These are phyloP conservation scores for Tautogolabrus adspersus DNA, from an alignment of 2,113 vertebrate species.

Conservation along the genomic window DNA sequence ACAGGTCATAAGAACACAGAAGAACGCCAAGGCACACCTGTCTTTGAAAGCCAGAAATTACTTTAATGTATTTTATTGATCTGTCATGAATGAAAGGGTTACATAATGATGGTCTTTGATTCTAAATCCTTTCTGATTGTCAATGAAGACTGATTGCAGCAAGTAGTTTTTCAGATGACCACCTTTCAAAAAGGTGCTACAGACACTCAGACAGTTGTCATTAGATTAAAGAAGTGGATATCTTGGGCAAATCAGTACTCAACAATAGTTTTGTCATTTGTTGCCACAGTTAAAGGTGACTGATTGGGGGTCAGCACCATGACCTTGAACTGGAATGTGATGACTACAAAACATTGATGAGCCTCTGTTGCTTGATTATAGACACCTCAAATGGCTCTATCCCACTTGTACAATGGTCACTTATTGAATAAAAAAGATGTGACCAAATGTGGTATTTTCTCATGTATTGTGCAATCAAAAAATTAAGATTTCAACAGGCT, in stretches of 20 bases:
- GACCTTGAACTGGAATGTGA: not conserved
- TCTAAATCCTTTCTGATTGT: constrained; percentile 54
- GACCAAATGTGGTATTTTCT: not conserved
- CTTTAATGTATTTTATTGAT: not conserved
- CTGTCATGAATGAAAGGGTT: not conserved
- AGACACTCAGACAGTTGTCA: not conserved
- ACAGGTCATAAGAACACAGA: no score
- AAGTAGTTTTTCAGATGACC: not conserved
- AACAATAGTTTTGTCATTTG: not conserved
- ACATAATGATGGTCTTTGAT: constrained; percentile 1
- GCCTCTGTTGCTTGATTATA: not conserved
- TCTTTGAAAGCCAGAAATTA: not conserved
- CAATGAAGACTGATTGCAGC: constrained; percentile 56
- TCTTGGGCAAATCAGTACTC: not conserved
- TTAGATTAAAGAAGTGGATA: not conserved
- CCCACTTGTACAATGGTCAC: not conserved
- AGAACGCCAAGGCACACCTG: not conserved
- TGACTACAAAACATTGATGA: not conserved
- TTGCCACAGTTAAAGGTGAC: not conserved
- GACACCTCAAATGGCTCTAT: not conserved
- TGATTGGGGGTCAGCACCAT: constrained; percentile 32
- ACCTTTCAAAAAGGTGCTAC: not conserved
- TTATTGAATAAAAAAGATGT: not conserved
- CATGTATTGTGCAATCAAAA: not conserved
- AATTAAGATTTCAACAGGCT: no score